A percentile compares a stretch with the other conserved stretches of the same genome.
These are phyloP conservation scores for Magallana ariakensis DNA, from an alignment of 1,140 invertebrate genomes.

Conservation along the genomic window DNA sequence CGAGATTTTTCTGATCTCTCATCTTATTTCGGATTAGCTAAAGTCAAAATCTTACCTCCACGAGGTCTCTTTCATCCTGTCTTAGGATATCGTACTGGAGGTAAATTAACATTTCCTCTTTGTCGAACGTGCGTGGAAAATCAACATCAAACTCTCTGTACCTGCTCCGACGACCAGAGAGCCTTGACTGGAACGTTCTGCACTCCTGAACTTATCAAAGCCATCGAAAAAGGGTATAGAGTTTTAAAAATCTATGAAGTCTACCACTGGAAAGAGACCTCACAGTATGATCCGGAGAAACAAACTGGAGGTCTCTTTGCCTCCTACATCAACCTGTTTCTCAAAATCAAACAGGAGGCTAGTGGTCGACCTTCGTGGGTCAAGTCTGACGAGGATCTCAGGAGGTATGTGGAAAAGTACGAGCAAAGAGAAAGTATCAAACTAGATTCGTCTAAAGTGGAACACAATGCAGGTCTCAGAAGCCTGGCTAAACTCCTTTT, in stretches of 20 bases:
- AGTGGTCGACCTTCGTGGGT: conserved; percentile 53
- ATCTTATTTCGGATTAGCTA: neutral
- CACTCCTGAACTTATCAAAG: conserved; percentile 32
- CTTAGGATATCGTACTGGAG: conserved; percentile 22
- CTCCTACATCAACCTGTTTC: conserved; percentile 58
- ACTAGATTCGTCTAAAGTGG: conserved; percentile 73
- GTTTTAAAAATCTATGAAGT: neutral
- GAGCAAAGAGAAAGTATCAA: conserved; percentile 72
- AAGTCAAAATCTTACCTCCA: conserved; percentile 4
- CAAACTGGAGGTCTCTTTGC: conserved; percentile 24
- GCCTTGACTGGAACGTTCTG: conserved; percentile 24
- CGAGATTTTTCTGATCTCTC: too few species aligned
- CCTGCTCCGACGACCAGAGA: conserved; percentile 1
- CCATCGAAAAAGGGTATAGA: conserved; percentile 18
- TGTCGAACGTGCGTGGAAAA: conserved; percentile 45
- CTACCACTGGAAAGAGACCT: too few species aligned
- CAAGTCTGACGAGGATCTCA: conserved; percentile 16
- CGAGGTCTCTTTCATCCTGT: conserved; percentile 46
- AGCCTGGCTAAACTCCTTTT: conserved; percentile 36
- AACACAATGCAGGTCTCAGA: conserved; percentile 18
- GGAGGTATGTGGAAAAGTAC: conserved; percentile 60
- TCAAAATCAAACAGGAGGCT: conserved; percentile 60
- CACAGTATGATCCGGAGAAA: too few species aligned
- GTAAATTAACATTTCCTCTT: conserved; percentile 48
- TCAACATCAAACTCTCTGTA: conserved; percentile 20